These are phyloP conservation scores for Drosophila sproati DNA, from an alignment of 1,140 invertebrate genomes.

Conservation along the genomic window DNA sequence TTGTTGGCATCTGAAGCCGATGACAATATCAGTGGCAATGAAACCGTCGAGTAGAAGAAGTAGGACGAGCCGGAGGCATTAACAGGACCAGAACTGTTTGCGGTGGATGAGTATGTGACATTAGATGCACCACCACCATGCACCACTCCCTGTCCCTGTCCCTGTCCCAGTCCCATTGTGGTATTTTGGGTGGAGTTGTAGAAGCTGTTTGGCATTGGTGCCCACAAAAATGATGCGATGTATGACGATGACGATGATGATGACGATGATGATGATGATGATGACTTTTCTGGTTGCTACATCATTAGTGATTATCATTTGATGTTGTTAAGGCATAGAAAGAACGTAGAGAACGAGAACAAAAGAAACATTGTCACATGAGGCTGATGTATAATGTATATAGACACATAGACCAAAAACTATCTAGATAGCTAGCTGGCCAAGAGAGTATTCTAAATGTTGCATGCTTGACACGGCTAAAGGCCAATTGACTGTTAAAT, in stretches of 20 bases:
- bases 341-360: constrained; percentile 49
- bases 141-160: constrained; percentile 4
- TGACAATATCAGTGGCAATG: constrained; percentile 35
- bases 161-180: constrained; percentile 9
- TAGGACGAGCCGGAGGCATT: constrained; percentile 19
- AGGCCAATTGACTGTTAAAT: no score
- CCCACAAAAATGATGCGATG: constrained; percentile 73
- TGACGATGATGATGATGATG: constrained; percentile 46
- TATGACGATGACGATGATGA: constrained; percentile 55
- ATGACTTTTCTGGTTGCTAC: constrained; percentile 71
- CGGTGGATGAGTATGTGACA: constrained; percentile 16
- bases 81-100: neutral
- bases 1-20: constrained; percentile 20
- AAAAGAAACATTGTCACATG: constrained; percentile 49
- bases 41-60: constrained; percentile 39
- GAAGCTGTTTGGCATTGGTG: constrained; percentile 49
- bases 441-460: neutral
- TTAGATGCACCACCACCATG: constrained; percentile 21
- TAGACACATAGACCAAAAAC: no score
- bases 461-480: neutral
- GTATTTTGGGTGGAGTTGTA: constrained; percentile 4
- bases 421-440: no score
- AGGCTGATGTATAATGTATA: constrained; percentile 2
- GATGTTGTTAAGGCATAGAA: constrained; percentile 8
- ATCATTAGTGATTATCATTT: constrained; percentile 22